Evolutionary conservation across 2,797 vertebrate species (phyloP).

Genomic region (Anabas testudineus): DNA sequence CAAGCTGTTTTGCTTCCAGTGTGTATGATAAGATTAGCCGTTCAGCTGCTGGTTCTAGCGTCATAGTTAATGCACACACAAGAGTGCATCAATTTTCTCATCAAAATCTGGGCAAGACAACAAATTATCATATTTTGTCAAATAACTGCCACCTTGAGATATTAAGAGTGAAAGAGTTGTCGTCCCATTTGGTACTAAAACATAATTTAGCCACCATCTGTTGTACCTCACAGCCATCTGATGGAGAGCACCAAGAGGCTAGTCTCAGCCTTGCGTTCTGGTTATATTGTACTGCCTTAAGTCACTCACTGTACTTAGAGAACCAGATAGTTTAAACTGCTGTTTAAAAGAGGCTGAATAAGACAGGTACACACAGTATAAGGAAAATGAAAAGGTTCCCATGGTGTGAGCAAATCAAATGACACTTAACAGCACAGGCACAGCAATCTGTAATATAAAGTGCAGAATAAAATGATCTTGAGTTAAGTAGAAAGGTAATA

Average conservation of each 20-base stretch:
- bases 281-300: slow-evolving; percentile 27
- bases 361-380: neutral
- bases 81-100: neutral
- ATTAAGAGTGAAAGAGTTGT: slow-evolving; percentile 34
- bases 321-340: slow-evolving; percentile 30
- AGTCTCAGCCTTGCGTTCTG: slow-evolving; percentile 34
- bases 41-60: neutral
- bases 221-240: slow-evolving; percentile 46
- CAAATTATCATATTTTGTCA: slow-evolving; percentile 2
- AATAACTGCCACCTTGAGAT: slow-evolving; percentile 22
- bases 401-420: neutral
- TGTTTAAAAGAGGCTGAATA: slow-evolving; percentile 8
- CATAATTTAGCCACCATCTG: slow-evolving; percentile 59
- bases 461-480: slow-evolving; percentile 22
- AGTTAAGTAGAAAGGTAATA: slow-evolving; percentile 18
- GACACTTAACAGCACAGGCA: neutral
- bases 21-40: neutral
- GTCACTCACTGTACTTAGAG: slow-evolving; percentile 27
- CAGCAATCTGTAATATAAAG: slow-evolving; percentile 10
- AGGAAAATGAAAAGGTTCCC: slow-evolving; percentile 1
- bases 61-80: neutral
- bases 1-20: neutral
- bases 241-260: slow-evolving; percentile 45
- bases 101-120: neutral
- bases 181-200: slow-evolving; percentile 45